phyloP scores from a whole-genome alignment of 2,888 invertebrate genomes.

The Dryadula phaetusa region DNA sequence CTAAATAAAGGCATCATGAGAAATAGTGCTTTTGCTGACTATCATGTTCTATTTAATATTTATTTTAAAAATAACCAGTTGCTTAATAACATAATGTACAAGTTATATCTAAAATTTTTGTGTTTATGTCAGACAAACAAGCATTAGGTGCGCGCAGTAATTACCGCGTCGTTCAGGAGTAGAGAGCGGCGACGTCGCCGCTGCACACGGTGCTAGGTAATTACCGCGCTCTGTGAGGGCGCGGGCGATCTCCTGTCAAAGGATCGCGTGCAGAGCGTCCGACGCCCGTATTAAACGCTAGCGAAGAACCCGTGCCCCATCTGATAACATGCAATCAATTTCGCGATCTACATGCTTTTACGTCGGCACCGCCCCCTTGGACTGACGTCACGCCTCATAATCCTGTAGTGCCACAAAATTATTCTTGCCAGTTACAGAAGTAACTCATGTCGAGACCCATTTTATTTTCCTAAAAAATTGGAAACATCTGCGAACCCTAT shows the following conservation, averaged over 20 bases:
- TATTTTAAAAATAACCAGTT: too few relatives aligned
- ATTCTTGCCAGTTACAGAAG: constrained; percentile 80
- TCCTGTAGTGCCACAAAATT: constrained; percentile 76
- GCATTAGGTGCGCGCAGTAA: constrained; percentile 50
- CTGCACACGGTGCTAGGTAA: constrained; percentile 77
- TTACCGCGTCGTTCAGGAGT: constrained; percentile 50
- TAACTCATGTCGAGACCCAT: background rate
- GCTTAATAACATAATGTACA: background rate
- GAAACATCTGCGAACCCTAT: background rate
- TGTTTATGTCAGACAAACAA: constrained; percentile 37
- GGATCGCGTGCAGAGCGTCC: constrained; percentile 78
- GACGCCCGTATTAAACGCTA: constrained; percentile 82
- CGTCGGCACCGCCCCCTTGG: constrained; percentile 77
- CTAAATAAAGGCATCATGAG: background rate
- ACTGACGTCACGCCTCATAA: constrained; percentile 79
- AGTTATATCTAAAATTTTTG: background rate
- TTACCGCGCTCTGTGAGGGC: constrained; percentile 72
- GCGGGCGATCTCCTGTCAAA: constrained; percentile 81
- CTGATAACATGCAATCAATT: constrained; percentile 84
- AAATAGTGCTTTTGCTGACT: background rate
- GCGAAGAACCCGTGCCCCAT: constrained; percentile 82
- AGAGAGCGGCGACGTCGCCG: constrained; percentile 76
- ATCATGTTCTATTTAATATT: too few relatives aligned
- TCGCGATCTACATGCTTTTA: constrained; percentile 83
- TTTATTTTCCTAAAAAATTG: background rate